Evolutionary conservation across 2,888 invertebrate genomes (phyloP).

Genomic region (Meiosimyza decipiens): DNA sequence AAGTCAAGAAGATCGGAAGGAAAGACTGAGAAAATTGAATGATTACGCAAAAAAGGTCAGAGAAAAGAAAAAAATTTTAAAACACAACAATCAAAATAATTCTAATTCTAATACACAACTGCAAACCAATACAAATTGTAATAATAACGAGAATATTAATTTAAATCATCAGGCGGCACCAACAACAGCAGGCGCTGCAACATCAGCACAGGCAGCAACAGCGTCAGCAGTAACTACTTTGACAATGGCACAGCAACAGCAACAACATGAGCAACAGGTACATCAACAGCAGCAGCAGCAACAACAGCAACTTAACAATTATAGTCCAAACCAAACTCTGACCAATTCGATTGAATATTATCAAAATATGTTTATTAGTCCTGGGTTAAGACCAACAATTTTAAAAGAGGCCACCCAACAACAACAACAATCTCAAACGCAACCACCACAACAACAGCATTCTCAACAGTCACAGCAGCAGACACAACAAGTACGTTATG

Average conservation of each 20-base stretch:
- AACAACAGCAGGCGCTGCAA: conserved; percentile 41
- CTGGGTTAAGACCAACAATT: conserved; percentile 56
- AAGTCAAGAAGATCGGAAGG: conserved; percentile 64
- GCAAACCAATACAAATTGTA: conserved; percentile 56
- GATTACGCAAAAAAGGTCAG: conserved; percentile 68
- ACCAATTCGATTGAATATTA: conserved; percentile 63
- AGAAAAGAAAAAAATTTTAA: conserved; percentile 66
- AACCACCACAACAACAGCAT: conserved; percentile 47
- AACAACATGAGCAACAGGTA: conserved; percentile 46
- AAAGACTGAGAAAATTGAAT: conserved; percentile 66
- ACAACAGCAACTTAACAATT: conserved; percentile 33
- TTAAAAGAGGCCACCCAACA: conserved; percentile 51
- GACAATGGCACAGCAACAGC: conserved; percentile 38
- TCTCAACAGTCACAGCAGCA: conserved; percentile 49
- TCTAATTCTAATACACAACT: conserved; percentile 50
- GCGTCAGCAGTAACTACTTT: conserved; percentile 8
- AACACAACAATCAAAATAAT: conserved; percentile 55
- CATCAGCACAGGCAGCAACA: conserved; percentile 31
- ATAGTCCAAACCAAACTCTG: conserved; percentile 46
- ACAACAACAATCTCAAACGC: conserved; percentile 45
- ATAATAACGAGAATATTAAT: conserved; percentile 63
- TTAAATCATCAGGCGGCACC: conserved; percentile 59
- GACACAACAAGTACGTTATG: conserved; percentile 49
- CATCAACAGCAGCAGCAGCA: conserved; percentile 50
- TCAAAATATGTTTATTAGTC: conserved; percentile 65